phyloP scores from a whole-genome alignment of 2,888 invertebrate species.

The Drosophila quinaria region DNA sequence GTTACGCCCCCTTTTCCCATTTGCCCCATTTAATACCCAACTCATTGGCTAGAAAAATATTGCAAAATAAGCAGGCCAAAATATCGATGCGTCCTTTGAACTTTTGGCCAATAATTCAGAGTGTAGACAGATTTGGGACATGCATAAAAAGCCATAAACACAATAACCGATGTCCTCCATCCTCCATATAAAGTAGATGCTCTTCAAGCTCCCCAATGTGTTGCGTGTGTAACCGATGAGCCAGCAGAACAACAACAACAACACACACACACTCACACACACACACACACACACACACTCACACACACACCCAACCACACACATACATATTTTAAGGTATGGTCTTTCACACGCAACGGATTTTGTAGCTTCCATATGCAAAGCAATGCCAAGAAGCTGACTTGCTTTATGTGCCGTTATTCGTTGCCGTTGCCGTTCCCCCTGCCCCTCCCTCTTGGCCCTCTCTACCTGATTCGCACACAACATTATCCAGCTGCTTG shows the following conservation, averaged over 20 bases:
- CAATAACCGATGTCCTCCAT: slow-evolving; percentile 52
- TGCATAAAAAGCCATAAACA: slow-evolving; percentile 71
- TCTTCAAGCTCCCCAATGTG: slow-evolving; percentile 16
- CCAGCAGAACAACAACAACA: slow-evolving; percentile 1
- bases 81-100: slow-evolving; percentile 62
- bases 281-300: slow-evolving; percentile 14
- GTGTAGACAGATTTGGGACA: slow-evolving; percentile 61
- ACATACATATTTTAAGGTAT: slow-evolving; percentile 5
- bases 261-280: too few species aligned
- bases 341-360: slow-evolving; percentile 26
- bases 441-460: background rate
- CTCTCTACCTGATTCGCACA: background rate
- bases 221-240: background rate
- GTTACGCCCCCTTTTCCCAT: background rate
- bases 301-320: background rate
- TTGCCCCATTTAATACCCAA: background rate
- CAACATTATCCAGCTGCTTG: background rate
- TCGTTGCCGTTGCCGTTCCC: slow-evolving; percentile 38
- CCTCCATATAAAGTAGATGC: slow-evolving; percentile 4
- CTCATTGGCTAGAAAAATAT: slow-evolving; percentile 28
- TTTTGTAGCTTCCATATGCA: slow-evolving; percentile 48
- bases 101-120: slow-evolving; percentile 72
- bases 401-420: slow-evolving; percentile 55
- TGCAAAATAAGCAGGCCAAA: slow-evolving; percentile 40
- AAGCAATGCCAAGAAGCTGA: slow-evolving; percentile 59